Evolutionary conservation across 2,888 invertebrate genomes (phyloP).

Genomic region (Heliconius sara): DNA sequence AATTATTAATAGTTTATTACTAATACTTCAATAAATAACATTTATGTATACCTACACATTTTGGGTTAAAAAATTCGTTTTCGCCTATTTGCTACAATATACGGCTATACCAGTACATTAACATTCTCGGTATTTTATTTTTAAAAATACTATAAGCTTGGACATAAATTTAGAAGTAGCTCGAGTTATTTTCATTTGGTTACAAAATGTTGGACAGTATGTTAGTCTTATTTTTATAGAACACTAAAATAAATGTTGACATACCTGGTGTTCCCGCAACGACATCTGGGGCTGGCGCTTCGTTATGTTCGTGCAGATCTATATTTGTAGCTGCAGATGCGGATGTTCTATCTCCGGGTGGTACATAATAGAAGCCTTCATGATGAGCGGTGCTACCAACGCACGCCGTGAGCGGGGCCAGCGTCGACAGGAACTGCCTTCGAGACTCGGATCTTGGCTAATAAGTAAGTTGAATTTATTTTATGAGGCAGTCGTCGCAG

Average conservation of each 20-base stretch:
- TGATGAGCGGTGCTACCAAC: conserved; percentile 84
- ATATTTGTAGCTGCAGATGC: conserved; percentile 85
- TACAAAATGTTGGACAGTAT: neutral
- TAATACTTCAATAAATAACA: no score
- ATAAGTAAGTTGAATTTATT: neutral
- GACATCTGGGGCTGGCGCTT: conserved; percentile 89
- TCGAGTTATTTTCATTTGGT: neutral
- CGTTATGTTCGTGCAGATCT: conserved; percentile 82
- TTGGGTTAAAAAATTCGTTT: no score
- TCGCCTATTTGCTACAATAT: no score
- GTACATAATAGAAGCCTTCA: conserved; percentile 81
- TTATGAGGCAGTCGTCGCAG: neutral
- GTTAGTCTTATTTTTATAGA: neutral
- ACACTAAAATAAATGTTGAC: neutral
- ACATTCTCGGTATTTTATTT: no score
- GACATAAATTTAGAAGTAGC: neutral
- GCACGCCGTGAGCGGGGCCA: conserved; percentile 91
- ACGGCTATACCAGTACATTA: no score
- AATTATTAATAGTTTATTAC: no score
- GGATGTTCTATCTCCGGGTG: conserved; percentile 85
- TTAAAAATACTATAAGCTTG: no score
- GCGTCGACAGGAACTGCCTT: conserved; percentile 90
- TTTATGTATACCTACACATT: no score
- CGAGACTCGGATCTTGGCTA: conserved; percentile 86
- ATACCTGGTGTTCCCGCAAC: conserved; percentile 89